Evolutionary conservation across 1,140 invertebrate species (phyloP).

Genomic region (Calephelis nemesis): DNA sequence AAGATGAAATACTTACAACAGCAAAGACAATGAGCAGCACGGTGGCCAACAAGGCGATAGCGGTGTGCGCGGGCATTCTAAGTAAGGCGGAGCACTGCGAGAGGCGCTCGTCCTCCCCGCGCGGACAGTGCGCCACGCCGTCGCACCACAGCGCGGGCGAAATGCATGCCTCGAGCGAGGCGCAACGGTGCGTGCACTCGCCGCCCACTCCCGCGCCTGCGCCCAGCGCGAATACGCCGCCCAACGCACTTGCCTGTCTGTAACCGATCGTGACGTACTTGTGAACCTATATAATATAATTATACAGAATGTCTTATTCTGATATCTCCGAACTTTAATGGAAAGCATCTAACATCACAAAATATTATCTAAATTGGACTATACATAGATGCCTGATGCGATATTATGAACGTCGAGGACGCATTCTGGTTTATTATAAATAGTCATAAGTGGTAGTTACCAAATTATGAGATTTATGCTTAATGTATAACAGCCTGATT

Average conservation of each 20-base stretch:
- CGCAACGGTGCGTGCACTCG: slow-evolving; percentile 89
- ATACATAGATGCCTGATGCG: no score
- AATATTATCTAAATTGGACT: no score
- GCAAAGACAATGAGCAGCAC: slow-evolving; percentile 55
- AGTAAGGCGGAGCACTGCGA: slow-evolving; percentile 88
- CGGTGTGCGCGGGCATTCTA: slow-evolving; percentile 86
- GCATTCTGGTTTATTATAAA: no score
- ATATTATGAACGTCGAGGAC: no score
- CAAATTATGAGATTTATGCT: no score
- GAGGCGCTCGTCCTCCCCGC: slow-evolving; percentile 91
- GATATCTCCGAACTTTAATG: no score
- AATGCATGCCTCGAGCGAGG: slow-evolving; percentile 93
- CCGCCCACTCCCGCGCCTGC: slow-evolving; percentile 82
- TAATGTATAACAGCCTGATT: no score
- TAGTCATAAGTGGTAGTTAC: no score
- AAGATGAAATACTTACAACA: slow-evolving; percentile 41
- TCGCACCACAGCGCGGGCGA: slow-evolving; percentile 94
- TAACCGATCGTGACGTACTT: slow-evolving; percentile 21
- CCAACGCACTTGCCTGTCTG: slow-evolving; percentile 62
- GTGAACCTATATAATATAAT: no score
- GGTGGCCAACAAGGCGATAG: slow-evolving; percentile 79
- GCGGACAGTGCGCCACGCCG: slow-evolving; percentile 90
- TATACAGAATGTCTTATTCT: no score
- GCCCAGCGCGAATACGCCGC: slow-evolving; percentile 80
- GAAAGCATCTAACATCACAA: no score